Percentiles rank a stretch among this genome's conserved stretches.
phyloP scores from a whole-genome alignment of 2,888 invertebrate species.

The Polia nebulosa region DNA sequence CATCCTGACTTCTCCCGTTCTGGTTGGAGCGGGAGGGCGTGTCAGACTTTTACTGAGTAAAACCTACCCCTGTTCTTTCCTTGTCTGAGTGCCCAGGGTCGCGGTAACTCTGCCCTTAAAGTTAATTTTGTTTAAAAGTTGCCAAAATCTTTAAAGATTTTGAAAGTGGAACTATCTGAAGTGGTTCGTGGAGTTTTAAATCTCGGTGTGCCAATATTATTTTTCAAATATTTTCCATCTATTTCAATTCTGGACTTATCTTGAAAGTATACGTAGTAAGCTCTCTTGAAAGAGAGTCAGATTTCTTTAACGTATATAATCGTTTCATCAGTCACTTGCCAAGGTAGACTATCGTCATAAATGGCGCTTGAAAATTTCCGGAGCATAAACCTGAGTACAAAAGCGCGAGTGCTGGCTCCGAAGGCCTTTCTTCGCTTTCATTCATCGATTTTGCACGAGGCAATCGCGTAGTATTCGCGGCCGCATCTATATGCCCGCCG shows the following conservation, averaged over 20 bases:
- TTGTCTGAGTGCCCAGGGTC: no score
- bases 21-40: no score
- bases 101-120: slow-evolving; percentile 57
- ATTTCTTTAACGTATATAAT: not conserved
- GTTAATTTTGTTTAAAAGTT: not conserved
- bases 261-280: not conserved
- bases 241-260: not conserved
- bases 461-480: slow-evolving; percentile 81
- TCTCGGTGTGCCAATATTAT: not conserved
- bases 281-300: not conserved
- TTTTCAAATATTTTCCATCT: not conserved
- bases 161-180: not conserved
- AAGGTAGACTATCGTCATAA: not conserved
- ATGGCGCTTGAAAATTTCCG: slow-evolving; percentile 16
- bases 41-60: no score
- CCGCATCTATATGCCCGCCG: slow-evolving; percentile 88
- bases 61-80: no score
- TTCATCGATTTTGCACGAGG: slow-evolving; percentile 79
- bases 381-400: slow-evolving; percentile 36
- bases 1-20: no score
- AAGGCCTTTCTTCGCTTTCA: slow-evolving; percentile 82
- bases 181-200: not conserved
- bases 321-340: not conserved
- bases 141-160: not conserved
- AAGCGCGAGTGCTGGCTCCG: slow-evolving; percentile 43